phyloP scores from a whole-genome alignment of 2,113 vertebrate species.

The Taxidea taxus region DNA sequence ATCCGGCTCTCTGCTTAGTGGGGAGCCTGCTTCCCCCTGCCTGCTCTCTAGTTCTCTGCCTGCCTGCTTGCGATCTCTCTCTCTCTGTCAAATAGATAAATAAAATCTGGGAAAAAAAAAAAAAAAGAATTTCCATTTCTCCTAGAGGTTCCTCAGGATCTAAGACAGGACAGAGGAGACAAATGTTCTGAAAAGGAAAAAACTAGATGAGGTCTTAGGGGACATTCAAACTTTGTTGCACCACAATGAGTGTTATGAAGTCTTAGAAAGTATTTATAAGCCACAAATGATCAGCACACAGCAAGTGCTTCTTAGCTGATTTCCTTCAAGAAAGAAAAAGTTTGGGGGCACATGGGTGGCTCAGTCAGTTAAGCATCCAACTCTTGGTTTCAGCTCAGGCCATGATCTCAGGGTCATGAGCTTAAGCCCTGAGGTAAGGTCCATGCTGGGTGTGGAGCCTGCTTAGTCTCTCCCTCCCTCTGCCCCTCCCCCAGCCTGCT shows the following conservation, averaged over 20 bases:
- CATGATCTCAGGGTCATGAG: neutral
- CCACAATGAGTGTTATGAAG: neutral
- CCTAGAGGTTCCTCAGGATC: neutral
- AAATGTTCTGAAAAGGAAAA: neutral
- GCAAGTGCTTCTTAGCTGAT: neutral
- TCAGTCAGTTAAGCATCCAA: neutral
- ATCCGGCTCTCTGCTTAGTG: too few relatives aligned
- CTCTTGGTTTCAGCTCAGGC: neutral
- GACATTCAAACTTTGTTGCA: neutral
- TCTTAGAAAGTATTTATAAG: neutral
- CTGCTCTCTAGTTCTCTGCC: too few relatives aligned
- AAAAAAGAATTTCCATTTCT: neutral
- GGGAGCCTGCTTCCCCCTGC: too few relatives aligned
- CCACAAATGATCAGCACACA: neutral
- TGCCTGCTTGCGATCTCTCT: too few relatives aligned
- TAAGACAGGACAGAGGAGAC: neutral
- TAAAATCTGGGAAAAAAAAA: too few relatives aligned
- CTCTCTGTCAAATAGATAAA: too few relatives aligned
- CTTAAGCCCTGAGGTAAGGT: neutral
- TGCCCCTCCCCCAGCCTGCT: neutral
- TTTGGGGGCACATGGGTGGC: neutral
- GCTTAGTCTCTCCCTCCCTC: neutral
- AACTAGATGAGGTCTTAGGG: neutral
- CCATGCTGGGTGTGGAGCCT: neutral
- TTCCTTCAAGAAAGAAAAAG: constrained; percentile 1